Evolutionary conservation across 2,888 invertebrate species (phyloP).

Genomic region (Congeria kusceri): DNA sequence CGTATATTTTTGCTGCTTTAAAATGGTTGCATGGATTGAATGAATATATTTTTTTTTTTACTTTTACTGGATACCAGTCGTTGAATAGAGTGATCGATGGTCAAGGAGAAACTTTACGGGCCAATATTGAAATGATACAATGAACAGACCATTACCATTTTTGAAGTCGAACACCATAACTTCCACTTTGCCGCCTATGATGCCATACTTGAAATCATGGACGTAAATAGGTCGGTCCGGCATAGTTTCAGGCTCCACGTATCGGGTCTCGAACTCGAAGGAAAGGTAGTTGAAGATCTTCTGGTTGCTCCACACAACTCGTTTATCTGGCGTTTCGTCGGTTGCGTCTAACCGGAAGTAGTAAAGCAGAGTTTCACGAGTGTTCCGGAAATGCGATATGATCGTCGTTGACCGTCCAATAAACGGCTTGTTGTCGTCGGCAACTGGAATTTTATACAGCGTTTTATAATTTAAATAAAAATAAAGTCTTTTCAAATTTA

Average conservation of each 20-base stretch:
- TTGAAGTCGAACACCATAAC: background rate
- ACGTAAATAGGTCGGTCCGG: constrained; percentile 37
- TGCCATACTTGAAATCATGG: constrained; percentile 30
- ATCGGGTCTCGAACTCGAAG: constrained; percentile 36
- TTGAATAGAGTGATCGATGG: no score
- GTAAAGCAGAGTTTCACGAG: constrained; percentile 17
- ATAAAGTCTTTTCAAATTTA: no score
- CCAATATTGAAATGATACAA: no score
- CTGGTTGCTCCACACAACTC: constrained; percentile 44
- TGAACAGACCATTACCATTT: no score
- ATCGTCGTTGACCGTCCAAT: constrained; percentile 38
- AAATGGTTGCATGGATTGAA: no score
- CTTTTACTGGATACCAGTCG: no score
- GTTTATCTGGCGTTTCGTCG: background rate
- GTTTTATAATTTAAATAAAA: no score
- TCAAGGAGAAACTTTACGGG: no score
- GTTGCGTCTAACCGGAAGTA: constrained; percentile 45
- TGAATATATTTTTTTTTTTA: no score
- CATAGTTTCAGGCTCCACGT: constrained; percentile 19
- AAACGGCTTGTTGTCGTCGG: constrained; percentile 17
- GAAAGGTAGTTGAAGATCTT: constrained; percentile 31
- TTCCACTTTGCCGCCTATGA: constrained; percentile 9
- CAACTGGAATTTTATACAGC: constrained; percentile 2
- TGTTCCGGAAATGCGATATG: constrained; percentile 9
- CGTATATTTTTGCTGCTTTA: no score